These are phyloP conservation scores for Aricia artaxerxes DNA, from an alignment of 2,888 invertebrate genomes.

Conservation along the genomic window DNA sequence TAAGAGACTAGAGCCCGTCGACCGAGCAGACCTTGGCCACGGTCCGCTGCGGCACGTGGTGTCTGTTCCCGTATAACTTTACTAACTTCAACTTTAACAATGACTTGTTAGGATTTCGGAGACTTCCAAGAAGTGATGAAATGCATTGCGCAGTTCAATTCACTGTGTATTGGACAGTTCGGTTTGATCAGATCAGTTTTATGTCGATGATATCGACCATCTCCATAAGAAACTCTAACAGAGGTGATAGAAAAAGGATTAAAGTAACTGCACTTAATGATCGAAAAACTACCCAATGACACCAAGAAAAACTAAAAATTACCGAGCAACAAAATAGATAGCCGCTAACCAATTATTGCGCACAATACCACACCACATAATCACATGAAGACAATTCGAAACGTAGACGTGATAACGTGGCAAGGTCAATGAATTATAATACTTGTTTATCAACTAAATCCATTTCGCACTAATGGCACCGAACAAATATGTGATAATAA, in stretches of 20 bases:
- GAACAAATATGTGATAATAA: constrained; percentile 48
- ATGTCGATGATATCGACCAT: not conserved
- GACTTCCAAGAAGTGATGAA: not conserved
- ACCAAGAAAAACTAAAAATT: not conserved
- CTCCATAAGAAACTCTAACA: not conserved
- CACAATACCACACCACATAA: not conserved
- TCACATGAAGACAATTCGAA: constrained; percentile 13
- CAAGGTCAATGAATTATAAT: constrained; percentile 71
- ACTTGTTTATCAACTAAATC: constrained; percentile 53
- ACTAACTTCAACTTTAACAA: not conserved
- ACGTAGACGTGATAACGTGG: constrained; percentile 52
- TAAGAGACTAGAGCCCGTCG: not conserved
- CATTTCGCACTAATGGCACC: constrained; percentile 33
- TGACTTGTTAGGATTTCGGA: not conserved
- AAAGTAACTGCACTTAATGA: not conserved
- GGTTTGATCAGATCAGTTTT: not conserved
- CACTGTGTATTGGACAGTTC: not conserved
- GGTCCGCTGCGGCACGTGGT: constrained; percentile 71
- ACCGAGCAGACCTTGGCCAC: constrained; percentile 47
- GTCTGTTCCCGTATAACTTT: constrained; percentile 27
- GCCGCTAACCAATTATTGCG: not conserved
- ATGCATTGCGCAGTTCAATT: not conserved
- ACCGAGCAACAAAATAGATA: not conserved
- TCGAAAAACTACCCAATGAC: no score
- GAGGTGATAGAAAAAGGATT: not conserved